Conservation (phyloP, 2,797 vertebrate species). For the Chromis chromis region DNA sequence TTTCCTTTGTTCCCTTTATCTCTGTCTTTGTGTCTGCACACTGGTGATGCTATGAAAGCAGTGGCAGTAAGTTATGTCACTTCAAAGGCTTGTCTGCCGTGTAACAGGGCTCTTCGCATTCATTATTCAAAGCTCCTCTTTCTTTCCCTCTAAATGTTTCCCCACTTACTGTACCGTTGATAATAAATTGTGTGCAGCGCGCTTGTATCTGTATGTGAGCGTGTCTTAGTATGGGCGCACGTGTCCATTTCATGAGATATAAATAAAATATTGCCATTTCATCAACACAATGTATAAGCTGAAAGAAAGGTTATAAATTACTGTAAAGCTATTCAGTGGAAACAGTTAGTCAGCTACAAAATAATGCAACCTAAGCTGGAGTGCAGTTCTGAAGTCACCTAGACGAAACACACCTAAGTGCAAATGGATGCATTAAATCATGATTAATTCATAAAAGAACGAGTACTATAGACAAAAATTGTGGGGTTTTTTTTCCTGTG, state of each 20-base stretch:
- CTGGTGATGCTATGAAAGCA: constrained; percentile 70
- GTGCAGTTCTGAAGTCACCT: constrained; percentile 15
- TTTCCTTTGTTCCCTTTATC: constrained; percentile 53
- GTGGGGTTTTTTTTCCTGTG: constrained; percentile 7
- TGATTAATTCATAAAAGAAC: constrained; percentile 51
- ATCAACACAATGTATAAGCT: constrained; percentile 7
- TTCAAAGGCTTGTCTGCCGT: constrained; percentile 81
- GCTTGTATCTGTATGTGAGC: constrained; percentile 23
- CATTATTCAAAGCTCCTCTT: constrained; percentile 81
- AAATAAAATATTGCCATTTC: constrained; percentile 43
- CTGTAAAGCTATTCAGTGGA: background rate
- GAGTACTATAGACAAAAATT: constrained; percentile 1
- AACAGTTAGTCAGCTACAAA: background rate
- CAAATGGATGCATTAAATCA: constrained; percentile 38
- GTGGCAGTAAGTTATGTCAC: constrained; percentile 82
- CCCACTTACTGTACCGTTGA: constrained; percentile 73
- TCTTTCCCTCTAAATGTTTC: constrained; percentile 78
- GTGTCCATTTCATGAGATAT: constrained; percentile 41
- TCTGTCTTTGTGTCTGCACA: constrained; percentile 69
- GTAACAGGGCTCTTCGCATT: constrained; percentile 80
- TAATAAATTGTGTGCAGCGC: constrained; percentile 61
- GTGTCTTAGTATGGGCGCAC: constrained; percentile 11
- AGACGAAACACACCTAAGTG: constrained; percentile 27
- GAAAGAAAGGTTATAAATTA: constrained; percentile 5
- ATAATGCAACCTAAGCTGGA: constrained; percentile 12